Evolutionary conservation across 2,113 vertebrate genomes (phyloP), one percentile per base, ranked within the genome.

Genomic region (Ondatra zibethicus): DNA sequence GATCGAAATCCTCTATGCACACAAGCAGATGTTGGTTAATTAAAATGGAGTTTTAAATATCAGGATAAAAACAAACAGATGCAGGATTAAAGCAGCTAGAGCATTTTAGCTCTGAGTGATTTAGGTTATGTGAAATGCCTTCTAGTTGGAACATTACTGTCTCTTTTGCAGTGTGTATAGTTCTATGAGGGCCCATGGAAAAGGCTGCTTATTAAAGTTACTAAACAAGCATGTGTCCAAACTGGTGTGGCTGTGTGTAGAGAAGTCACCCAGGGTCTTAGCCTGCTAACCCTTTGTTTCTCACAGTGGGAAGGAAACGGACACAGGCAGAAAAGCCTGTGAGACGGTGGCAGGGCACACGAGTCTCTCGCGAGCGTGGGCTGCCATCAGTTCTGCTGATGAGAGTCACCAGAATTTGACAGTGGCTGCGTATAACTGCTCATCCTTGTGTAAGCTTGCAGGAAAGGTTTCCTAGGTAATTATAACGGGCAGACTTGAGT

Each of bases 31-130:
- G 45, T n/a, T 63, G 75, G 58, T 93, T 77, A 90, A 92, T 72
- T 84, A 92, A 90, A 93, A 88, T 55, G 42, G 23, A 23, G 61
- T 77, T 89, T 89, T 87, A 82, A 80, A 77, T 75, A 89, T 73
- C 95, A 58, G 36, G 16, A 93, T 96, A 92, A 81, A 96, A 52
- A 86, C 36, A 65, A 95, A 89, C 17, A 78, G 65, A 94, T 78
- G 42, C 31, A 66, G 55, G 92, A 91, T 68, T 96, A 92, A 86
- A 55, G 23, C 72, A 89, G 63, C 36, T 42, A 63, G 58, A 85
- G 4, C 36, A 81, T 85, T 88, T 93, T 85, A 80, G 9, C n/a
- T 29, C 13, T 29, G 82, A 70, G 12, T 77, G 68, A 95, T 75
- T 73, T 45, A 80, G 47, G 29, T 89, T 81, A 75, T 29, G 12